A percentile compares a stretch with the other conserved stretches of the same genome.
phyloP scores from a whole-genome alignment of 1,140 invertebrate genomes.

The Meloidogyne floridensis region DNA sequence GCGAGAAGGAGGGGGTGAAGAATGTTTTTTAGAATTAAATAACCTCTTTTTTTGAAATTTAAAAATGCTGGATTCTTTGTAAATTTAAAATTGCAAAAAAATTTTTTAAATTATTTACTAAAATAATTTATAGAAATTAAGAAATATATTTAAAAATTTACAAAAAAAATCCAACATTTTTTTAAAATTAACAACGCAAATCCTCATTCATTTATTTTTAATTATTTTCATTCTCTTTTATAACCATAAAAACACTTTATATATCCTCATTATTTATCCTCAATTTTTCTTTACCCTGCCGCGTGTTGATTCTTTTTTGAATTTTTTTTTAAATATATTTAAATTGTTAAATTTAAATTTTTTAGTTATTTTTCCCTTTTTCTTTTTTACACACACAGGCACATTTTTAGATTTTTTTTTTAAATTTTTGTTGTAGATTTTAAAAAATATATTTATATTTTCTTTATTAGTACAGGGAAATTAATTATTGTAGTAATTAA shows the following conservation, averaged over 20 bases:
- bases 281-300: background rate
- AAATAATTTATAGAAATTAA: too few relatives aligned
- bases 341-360: background rate
- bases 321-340: background rate
- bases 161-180: background rate
- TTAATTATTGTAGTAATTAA: background rate
- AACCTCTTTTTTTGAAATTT: too few relatives aligned
- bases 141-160: background rate
- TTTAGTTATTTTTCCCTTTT: background rate
- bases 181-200: background rate
- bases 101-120: too few relatives aligned
- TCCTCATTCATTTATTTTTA: background rate
- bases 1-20: background rate
- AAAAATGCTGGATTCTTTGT: too few relatives aligned
- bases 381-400: too few relatives aligned
- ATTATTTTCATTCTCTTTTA: background rate
- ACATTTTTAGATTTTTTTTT: background rate
- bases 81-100: too few relatives aligned
- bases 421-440: background rate
- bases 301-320: conserved; percentile 2
- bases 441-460: background rate
- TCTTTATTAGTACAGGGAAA: background rate
- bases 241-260: background rate
- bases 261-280: background rate
- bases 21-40: background rate